Percentiles rank a stretch among this genome's conserved stretches.
These are phyloP conservation scores for Zaprionus kolodkinae DNA, from an alignment of 1,140 invertebrate species.

Conservation along the genomic window DNA sequence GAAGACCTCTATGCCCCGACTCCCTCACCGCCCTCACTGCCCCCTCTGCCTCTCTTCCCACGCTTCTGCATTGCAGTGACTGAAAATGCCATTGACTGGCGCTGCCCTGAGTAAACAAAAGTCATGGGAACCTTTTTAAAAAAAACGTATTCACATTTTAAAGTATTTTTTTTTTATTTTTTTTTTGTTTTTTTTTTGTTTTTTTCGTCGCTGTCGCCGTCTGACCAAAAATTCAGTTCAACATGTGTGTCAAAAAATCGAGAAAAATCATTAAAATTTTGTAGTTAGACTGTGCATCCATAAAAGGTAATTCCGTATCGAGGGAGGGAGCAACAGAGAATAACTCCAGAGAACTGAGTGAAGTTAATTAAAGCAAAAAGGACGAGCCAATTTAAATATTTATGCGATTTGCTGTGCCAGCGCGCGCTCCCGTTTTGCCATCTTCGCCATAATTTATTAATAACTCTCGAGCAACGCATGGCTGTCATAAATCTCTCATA, in stretches of 20 bases:
- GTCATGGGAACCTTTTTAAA: constrained; percentile 45
- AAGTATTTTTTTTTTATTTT: constrained; percentile 15
- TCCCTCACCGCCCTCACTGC: background rate
- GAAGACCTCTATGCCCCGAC: constrained; percentile 1
- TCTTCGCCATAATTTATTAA: constrained; percentile 67
- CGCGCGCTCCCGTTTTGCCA: constrained; percentile 23
- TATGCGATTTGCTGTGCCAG: constrained; percentile 29
- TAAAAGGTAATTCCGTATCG: constrained; percentile 46
- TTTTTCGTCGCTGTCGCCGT: constrained; percentile 40
- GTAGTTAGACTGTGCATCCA: constrained; percentile 26
- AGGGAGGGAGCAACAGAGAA: constrained; percentile 11
- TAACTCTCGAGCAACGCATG: constrained; percentile 62
- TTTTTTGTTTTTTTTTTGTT: no score
- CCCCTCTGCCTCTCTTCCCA: constrained; percentile 10
- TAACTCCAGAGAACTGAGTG: constrained; percentile 43
- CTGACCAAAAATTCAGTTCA: constrained; percentile 65
- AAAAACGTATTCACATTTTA: constrained; percentile 15
- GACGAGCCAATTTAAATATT: constrained; percentile 71
- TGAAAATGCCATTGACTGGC: constrained; percentile 36
- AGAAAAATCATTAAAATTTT: constrained; percentile 17
- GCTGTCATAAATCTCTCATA: constrained; percentile 80
- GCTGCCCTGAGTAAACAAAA: constrained; percentile 41
- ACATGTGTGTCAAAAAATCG: constrained; percentile 55
- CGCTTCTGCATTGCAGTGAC: constrained; percentile 43
- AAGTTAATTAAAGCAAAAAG: constrained; percentile 58